phyloP scores from a whole-genome alignment of 1,140 invertebrate genomes.

The Temnothorax curvispinosus region DNA sequence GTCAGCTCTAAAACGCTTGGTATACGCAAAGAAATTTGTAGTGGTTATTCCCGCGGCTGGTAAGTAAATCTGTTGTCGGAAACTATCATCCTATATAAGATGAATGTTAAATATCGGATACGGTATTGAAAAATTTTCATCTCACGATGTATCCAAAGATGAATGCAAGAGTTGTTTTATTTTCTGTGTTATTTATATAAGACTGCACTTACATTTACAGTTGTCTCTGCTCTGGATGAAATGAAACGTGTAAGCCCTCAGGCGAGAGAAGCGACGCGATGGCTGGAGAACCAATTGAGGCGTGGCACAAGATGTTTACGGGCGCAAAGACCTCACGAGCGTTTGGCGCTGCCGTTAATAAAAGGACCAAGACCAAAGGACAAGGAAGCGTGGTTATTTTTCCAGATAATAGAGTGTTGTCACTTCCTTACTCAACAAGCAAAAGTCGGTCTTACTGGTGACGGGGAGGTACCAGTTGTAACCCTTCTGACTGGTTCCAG shows the following conservation, averaged over 20 bases:
- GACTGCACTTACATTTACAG: conserved; percentile 84
- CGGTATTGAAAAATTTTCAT: background rate
- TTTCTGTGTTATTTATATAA: background rate
- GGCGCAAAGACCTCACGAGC: conserved; percentile 93
- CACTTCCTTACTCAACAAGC: conserved; percentile 89
- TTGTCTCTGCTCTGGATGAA: conserved; percentile 94
- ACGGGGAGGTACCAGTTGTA: conserved; percentile 86
- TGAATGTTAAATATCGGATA: too few relatives aligned
- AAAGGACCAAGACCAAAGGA: conserved; percentile 90
- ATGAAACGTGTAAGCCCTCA: conserved; percentile 92
- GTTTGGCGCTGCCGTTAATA: conserved; percentile 90
- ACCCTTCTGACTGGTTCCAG: conserved; percentile 87
- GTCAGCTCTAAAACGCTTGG: conserved; percentile 91
- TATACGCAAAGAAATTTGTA: conserved; percentile 91
- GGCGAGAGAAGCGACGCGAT: conserved; percentile 95
- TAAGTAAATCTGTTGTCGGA: conserved; percentile 82
- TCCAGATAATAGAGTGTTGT: conserved; percentile 90
- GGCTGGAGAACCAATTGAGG: conserved; percentile 94
- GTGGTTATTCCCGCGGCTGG: conserved; percentile 92
- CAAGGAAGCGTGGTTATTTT: conserved; percentile 89
- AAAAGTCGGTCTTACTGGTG: conserved; percentile 84
- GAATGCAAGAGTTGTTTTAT: background rate
- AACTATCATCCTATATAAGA: background rate
- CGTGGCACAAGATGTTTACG: conserved; percentile 93
- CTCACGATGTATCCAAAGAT: background rate